phyloP scores from a whole-genome alignment of 1,140 invertebrate genomes.

The Daktulosphaira vitifoliae region DNA sequence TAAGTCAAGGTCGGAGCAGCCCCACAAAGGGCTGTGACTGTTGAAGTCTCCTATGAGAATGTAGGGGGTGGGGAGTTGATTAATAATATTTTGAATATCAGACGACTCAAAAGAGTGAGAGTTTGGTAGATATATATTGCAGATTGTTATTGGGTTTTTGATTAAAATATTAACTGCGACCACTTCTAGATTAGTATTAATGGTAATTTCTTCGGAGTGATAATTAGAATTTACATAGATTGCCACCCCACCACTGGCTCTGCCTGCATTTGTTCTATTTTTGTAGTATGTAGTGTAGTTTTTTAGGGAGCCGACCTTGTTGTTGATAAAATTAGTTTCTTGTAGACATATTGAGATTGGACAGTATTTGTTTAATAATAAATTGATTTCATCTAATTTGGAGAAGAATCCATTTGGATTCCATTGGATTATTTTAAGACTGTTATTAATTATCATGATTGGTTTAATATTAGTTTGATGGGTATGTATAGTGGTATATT shows the following conservation, averaged over 20 bases:
- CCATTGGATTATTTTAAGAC: not conserved
- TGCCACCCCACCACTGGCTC: not conserved
- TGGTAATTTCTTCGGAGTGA: not conserved
- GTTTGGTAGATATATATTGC: constrained; percentile 34
- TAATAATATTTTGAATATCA: constrained; percentile 32
- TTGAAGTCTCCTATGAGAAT: constrained; percentile 36
- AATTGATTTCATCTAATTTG: not conserved
- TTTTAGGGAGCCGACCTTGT: not conserved
- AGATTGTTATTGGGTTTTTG: constrained; percentile 28
- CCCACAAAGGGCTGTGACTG: constrained; percentile 34
- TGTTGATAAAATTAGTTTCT: constrained; percentile 1
- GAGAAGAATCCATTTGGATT: not conserved
- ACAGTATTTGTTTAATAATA: not conserved
- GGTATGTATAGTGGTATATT: too few species aligned
- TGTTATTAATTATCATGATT: too few species aligned
- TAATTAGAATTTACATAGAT: not conserved
- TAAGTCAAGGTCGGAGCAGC: constrained; percentile 10
- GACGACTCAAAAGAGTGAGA: not conserved
- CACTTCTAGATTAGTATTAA: not conserved
- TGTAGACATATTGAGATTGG: not conserved
- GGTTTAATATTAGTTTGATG: too few species aligned
- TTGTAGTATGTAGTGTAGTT: not conserved
- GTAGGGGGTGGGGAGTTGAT: constrained; percentile 33
- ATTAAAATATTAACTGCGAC: not conserved
- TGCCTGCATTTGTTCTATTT: not conserved